Evolutionary conservation across 1,140 invertebrate genomes (phyloP).

Genomic region (Drosophila lini): DNA sequence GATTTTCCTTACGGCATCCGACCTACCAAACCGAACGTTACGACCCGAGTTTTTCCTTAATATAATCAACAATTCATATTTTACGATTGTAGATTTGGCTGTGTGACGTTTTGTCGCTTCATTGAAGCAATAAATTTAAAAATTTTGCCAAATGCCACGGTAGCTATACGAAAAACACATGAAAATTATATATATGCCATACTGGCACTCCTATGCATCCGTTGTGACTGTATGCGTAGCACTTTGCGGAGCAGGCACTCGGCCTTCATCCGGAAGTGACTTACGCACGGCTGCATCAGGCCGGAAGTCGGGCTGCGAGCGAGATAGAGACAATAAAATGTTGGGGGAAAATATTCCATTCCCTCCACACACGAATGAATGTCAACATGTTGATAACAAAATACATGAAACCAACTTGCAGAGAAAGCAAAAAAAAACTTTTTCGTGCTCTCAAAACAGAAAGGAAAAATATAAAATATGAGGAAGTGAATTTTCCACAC

Average conservation of each 20-base stretch:
- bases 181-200: slow-evolving; percentile 62
- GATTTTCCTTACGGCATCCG: slow-evolving; percentile 45
- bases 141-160: slow-evolving; percentile 52
- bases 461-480: slow-evolving; percentile 22
- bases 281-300: slow-evolving; percentile 73
- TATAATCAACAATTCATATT: slow-evolving; percentile 56
- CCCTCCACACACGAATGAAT: slow-evolving; percentile 49
- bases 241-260: slow-evolving; percentile 39
- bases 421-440: slow-evolving; percentile 29
- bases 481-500: slow-evolving; percentile 6
- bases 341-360: not conserved
- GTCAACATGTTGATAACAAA: slow-evolving; percentile 81
- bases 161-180: slow-evolving; percentile 59
- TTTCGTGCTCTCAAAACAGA: slow-evolving; percentile 16
- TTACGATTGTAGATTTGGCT: slow-evolving; percentile 30
- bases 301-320: slow-evolving; percentile 58
- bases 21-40: slow-evolving; percentile 3
- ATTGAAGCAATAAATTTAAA: slow-evolving; percentile 76
- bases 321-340: slow-evolving; percentile 9
- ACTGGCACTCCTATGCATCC: not conserved
- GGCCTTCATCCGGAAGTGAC: slow-evolving; percentile 66
- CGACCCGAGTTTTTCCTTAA: slow-evolving; percentile 6
- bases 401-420: slow-evolving; percentile 37
- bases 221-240: slow-evolving; percentile 20
- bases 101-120: slow-evolving; percentile 54